A percentile compares a stretch with the other conserved stretches of the same genome.
phyloP scores from a whole-genome alignment of 2,888 invertebrate species.

The Microchrysa polita region DNA sequence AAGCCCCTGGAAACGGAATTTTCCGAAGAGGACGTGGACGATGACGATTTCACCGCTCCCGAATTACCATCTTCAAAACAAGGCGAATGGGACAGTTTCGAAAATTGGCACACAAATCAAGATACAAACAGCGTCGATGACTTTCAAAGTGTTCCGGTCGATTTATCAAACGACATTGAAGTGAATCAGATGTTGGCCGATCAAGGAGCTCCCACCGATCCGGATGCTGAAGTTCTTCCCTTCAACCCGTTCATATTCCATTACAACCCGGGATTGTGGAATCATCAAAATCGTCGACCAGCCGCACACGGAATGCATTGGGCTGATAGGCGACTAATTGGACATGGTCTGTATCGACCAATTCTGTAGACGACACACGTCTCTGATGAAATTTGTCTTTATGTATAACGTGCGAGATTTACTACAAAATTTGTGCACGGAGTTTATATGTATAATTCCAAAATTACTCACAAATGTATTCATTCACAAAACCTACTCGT shows the following conservation, averaged over 20 bases:
- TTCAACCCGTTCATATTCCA: no score
- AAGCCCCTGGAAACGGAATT: constrained; percentile 28
- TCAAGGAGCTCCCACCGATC: constrained; percentile 59
- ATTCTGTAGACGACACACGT: not conserved
- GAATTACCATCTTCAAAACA: constrained; percentile 56
- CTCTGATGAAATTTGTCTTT: constrained; percentile 34
- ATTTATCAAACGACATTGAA: constrained; percentile 64
- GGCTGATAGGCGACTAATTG: no score
- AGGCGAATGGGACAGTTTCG: constrained; percentile 40
- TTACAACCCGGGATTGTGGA: no score
- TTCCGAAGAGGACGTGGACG: constrained; percentile 27
- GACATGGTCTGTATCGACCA: not conserved
- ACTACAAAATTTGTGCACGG: constrained; percentile 11
- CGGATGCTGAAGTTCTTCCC: constrained; percentile 61
- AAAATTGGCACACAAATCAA: constrained; percentile 32
- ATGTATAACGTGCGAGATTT: constrained; percentile 22
- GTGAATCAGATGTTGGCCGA: constrained; percentile 62
- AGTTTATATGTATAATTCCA: constrained; percentile 37
- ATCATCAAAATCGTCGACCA: no score
- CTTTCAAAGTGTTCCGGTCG: constrained; percentile 58
- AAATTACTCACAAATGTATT: constrained; percentile 4
- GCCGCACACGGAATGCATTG: no score
- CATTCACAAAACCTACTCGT: no score
- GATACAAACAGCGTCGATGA: constrained; percentile 55
- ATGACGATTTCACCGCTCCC: not conserved